Percentiles rank a stretch among this genome's conserved stretches.
These are phyloP conservation scores for Benthosema pterotum DNA, from an alignment of 2,797 vertebrate genomes.

Conservation along the genomic window DNA sequence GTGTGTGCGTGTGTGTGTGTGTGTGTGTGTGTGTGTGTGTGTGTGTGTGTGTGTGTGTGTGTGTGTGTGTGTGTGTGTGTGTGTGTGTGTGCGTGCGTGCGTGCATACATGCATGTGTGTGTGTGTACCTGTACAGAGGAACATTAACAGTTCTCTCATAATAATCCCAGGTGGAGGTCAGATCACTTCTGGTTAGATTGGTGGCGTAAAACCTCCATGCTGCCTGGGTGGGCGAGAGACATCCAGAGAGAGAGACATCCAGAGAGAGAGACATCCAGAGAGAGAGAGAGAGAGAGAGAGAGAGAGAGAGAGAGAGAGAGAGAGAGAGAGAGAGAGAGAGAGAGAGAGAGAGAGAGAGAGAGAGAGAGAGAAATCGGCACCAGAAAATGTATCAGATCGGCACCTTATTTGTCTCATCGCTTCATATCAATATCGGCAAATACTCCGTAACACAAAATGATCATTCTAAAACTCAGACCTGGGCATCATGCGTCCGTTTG, in stretches of 20 bases:
- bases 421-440: no score
- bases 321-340: no score
- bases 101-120: neutral
- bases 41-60: neutral
- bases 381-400: no score
- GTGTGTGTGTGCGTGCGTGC: neutral
- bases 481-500: no score
- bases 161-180: slow-evolving; percentile 95
- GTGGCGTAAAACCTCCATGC: slow-evolving; percentile 98
- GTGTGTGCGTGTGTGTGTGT: slow-evolving; percentile 6
- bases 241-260: neutral
- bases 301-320: no score
- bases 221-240: slow-evolving; percentile 75
- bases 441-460: no score
- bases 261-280: no score
- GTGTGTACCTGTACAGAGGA: slow-evolving; percentile 92
- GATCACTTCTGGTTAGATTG: slow-evolving; percentile 90
- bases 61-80: neutral
- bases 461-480: no score
- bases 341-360: no score
- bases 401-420: no score
- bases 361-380: no score
- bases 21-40: neutral
- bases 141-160: slow-evolving; percentile 92
- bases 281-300: no score